These are phyloP conservation scores for Urosaurus nigricauda DNA, from an alignment of 2,797 vertebrate species.

Conservation along the genomic window DNA sequence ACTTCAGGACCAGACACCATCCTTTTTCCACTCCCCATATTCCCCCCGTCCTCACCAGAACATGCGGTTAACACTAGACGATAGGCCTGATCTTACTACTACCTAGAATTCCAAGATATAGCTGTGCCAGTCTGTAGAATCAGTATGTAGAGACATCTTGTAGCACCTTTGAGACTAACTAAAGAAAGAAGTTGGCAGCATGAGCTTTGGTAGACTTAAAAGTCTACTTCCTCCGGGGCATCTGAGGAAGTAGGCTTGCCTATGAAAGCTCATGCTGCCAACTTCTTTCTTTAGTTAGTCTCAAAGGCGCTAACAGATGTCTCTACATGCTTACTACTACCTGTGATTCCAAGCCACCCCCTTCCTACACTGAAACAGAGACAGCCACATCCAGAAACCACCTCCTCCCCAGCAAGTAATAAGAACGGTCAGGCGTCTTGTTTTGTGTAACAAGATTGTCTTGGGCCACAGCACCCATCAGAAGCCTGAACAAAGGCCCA, in stretches of 20 bases:
- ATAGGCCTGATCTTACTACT: no score
- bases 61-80: background rate
- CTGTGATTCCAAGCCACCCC: background rate
- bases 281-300: no score
- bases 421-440: background rate
- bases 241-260: no score
- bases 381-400: conserved; percentile 6
- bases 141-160: no score
- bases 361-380: background rate
- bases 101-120: background rate
- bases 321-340: background rate
- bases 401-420: background rate
- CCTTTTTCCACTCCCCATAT: background rate
- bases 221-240: no score
- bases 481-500: conserved; percentile 18
- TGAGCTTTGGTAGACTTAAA: no score
- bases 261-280: no score
- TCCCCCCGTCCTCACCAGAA: background rate
- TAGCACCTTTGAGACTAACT: no score
- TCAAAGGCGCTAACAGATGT: no score
- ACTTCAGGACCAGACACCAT: background rate
- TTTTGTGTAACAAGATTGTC: conserved; percentile 7
- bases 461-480: background rate
- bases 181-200: no score
- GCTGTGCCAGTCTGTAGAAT: no score